These are phyloP conservation scores for Punctoribates punctum DNA, from an alignment of 2,888 invertebrate species.

Conservation along the genomic window DNA sequence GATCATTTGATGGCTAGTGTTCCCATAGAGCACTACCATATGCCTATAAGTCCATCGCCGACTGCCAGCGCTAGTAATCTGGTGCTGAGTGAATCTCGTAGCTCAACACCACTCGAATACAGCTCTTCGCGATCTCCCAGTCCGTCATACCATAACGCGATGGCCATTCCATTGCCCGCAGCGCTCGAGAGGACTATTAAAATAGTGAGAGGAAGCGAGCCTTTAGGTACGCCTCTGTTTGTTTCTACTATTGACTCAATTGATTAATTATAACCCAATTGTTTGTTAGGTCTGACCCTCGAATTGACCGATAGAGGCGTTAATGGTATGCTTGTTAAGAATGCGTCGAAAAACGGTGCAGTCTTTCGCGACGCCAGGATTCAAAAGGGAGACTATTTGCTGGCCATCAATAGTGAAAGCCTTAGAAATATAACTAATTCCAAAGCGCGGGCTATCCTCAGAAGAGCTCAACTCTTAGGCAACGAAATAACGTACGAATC, in stretches of 20 bases:
- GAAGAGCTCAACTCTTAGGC: conserved; percentile 60
- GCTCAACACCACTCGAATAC: conserved; percentile 46
- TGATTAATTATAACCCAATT: conserved; percentile 35
- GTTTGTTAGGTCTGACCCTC: conserved; percentile 58
- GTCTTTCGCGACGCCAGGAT: conserved; percentile 61
- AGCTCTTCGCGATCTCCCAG: conserved; percentile 42
- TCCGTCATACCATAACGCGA: conserved; percentile 9
- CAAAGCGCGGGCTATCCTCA: conserved; percentile 61
- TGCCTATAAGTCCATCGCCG: conserved; percentile 30
- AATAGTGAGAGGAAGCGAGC: conserved; percentile 59
- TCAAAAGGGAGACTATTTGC: conserved; percentile 60
- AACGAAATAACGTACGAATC: conserved; percentile 59
- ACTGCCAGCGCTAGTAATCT: conserved; percentile 34
- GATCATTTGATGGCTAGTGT: conserved; percentile 20
- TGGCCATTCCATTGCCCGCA: conserved; percentile 54
- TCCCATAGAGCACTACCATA: conserved; percentile 14
- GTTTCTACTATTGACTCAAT: background rate
- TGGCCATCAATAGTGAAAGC: conserved; percentile 61
- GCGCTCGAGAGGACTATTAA: conserved; percentile 59
- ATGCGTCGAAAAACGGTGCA: conserved; percentile 58
- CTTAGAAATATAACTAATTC: conserved; percentile 60
- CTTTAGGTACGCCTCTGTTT: conserved; percentile 55
- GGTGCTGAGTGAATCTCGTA: conserved; percentile 45
- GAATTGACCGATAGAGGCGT: conserved; percentile 60
- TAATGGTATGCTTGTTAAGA: conserved; percentile 60